Evolutionary conservation across 1,140 invertebrate genomes (phyloP), one percentile per base, ranked within the genome.

Genomic region (Calephelis nemesis): DNA sequence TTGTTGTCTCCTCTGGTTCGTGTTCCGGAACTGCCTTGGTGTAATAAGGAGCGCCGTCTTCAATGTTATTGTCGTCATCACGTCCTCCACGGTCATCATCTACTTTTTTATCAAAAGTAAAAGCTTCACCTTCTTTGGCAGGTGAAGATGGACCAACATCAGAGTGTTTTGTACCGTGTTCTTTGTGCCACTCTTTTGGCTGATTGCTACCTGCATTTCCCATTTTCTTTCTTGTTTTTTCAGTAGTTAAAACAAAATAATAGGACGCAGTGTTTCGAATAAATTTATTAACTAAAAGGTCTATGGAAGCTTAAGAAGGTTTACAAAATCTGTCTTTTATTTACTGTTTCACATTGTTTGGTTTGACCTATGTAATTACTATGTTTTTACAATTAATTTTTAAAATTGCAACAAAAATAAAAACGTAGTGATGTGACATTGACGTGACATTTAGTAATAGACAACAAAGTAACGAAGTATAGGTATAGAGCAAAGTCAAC

Each of bases 51-150:
- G 96, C 96, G 73, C 96, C 95, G 81, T 97, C 96, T 79, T 97
- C 96, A 70, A 96, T 93, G 13, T 95, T 96, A 74, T 81, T 90
- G 64, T 92, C 94, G 15, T 92, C 91, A 45, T 92, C 90, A 67
- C 88, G 74, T 68, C 70, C 87, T 78, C 78, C 67, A 92, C 84
- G 95, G 92, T 82, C 95, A 67, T 94, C 94, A 73, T 94, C 94
- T n/a, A 93, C 90, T 86, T 95, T 96, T 85, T 97, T 97, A 82
- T 97, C 96, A 90, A 97, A 97, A 47, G 95, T 93, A 92, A 97
- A 97, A 54, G 96, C 96, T 90, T 96, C 96, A 62, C 95, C 96
- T 78, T 97, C 96, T 78, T 95, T 96, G 30, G 91, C 92, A 48
- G 95, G 95, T 0, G 95, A 96, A 15, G 94, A 93, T 9, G 95